phyloP scores from a whole-genome alignment of 2,113 vertebrate species.

The Ammodytes marinus region DNA sequence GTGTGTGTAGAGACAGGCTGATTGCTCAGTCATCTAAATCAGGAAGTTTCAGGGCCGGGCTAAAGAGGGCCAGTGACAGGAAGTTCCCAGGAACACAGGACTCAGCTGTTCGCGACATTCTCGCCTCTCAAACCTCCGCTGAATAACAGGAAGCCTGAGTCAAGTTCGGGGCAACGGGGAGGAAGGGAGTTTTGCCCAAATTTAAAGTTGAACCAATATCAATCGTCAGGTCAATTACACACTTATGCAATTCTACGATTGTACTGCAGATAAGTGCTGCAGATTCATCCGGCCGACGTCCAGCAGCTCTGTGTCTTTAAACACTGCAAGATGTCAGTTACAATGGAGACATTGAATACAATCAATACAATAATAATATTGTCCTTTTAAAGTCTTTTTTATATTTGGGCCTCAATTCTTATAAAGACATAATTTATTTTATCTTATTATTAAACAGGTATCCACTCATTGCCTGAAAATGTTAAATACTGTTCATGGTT shows the following conservation, averaged over 20 bases:
- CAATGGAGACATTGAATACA: neutral
- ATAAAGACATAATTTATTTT: neutral
- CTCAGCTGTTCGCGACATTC: constrained; percentile 64
- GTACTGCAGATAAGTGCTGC: neutral
- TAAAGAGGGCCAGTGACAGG: constrained; percentile 49
- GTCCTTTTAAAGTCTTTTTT: neutral
- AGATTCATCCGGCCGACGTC: too few relatives aligned
- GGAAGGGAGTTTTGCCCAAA: constrained; percentile 20
- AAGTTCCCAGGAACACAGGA: constrained; percentile 76
- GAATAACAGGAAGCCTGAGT: constrained; percentile 55
- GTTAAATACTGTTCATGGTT: neutral
- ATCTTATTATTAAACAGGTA: neutral
- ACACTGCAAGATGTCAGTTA: neutral
- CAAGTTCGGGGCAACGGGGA: neutral
- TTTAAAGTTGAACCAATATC: constrained; percentile 1
- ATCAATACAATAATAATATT: too few relatives aligned
- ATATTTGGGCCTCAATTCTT: neutral
- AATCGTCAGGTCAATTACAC: neutral
- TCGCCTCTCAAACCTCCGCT: constrained; percentile 33
- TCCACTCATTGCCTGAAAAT: neutral
- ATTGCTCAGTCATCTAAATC: constrained; percentile 35
- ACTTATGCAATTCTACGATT: neutral
- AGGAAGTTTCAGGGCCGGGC: constrained; percentile 67
- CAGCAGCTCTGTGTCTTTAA: neutral
- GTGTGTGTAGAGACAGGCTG: constrained; percentile 18